These are phyloP conservation scores for Thamnophis elegans DNA, from an alignment of 2,797 vertebrate genomes.

Conservation along the genomic window DNA sequence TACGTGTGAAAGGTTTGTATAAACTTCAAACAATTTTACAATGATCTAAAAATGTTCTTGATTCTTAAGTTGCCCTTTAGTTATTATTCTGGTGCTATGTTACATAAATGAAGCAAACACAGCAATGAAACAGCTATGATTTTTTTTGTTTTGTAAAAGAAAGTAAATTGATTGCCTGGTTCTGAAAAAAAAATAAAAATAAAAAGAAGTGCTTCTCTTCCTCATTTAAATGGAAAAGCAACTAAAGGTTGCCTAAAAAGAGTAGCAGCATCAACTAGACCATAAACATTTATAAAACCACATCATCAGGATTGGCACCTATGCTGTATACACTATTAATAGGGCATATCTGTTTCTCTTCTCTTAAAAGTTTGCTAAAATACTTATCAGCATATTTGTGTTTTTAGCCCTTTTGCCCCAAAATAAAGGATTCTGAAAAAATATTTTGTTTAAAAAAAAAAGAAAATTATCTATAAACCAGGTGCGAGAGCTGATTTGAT, in stretches of 20 bases:
- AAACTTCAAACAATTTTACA: conserved; percentile 49
- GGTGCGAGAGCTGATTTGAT: conserved; percentile 88
- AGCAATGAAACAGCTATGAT: conserved; percentile 36
- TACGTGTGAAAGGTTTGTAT: conserved; percentile 13
- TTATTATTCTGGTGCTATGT: conserved; percentile 42
- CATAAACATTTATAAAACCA: conserved; percentile 61
- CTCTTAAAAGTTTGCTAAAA: conserved; percentile 56
- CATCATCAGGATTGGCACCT: conserved; percentile 54
- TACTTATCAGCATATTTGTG: conserved; percentile 53
- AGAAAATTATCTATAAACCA: conserved; percentile 87
- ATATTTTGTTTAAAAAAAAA: not conserved
- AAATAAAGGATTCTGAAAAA: not conserved
- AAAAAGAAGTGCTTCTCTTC: conserved; percentile 58
- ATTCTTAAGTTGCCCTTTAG: conserved; percentile 17
- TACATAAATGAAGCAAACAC: conserved; percentile 47
- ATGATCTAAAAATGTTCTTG: conserved; percentile 32
- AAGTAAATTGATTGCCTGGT: conserved; percentile 43
- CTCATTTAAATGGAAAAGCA: conserved; percentile 49
- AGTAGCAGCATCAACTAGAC: conserved; percentile 57
- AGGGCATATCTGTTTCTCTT: conserved; percentile 26
- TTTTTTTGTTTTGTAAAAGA: conserved; percentile 25
- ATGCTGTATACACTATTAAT: conserved; percentile 45
- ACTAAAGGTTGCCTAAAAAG: conserved; percentile 55
- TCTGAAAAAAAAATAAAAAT: conserved; percentile 27
- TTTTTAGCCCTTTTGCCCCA: conserved; percentile 74